These are phyloP conservation scores for Ceyx erithaca DNA, from an alignment of 2,797 vertebrate genomes.

Conservation along the genomic window DNA sequence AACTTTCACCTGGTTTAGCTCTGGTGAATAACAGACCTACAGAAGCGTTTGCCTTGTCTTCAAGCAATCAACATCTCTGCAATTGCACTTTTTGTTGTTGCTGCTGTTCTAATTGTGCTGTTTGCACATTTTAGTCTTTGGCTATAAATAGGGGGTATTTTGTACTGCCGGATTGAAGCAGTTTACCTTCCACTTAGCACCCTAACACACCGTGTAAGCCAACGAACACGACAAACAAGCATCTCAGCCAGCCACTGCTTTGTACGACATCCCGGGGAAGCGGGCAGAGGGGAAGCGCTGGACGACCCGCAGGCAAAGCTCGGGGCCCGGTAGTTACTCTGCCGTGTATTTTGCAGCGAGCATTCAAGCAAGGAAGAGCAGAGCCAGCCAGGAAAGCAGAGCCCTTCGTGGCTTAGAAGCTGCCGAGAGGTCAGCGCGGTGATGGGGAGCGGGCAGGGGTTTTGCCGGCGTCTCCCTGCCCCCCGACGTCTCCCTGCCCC, in stretches of 20 bases:
- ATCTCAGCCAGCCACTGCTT: not conserved
- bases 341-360: accelerated
- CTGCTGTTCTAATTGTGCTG: not conserved
- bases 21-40: not conserved
- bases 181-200: not conserved
- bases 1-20: not conserved
- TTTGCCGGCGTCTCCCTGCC: not conserved
- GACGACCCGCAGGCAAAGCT: not conserved
- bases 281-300: too few species aligned
- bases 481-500: not conserved
- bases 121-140: not conserved
- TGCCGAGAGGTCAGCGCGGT: not conserved
- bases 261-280: not conserved
- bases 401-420: not conserved
- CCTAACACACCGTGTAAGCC: not conserved
- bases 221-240: not conserved
- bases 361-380: not conserved
- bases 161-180: not conserved
- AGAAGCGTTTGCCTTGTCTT: not conserved
- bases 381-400: not conserved
- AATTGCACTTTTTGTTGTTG: not conserved
- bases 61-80: not conserved
- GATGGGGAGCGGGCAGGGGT: not conserved
- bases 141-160: not conserved
- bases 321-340: not conserved